These are phyloP conservation scores for Yoshiicerus persimilis DNA, from an alignment of 1,140 invertebrate genomes.

Conservation along the genomic window DNA sequence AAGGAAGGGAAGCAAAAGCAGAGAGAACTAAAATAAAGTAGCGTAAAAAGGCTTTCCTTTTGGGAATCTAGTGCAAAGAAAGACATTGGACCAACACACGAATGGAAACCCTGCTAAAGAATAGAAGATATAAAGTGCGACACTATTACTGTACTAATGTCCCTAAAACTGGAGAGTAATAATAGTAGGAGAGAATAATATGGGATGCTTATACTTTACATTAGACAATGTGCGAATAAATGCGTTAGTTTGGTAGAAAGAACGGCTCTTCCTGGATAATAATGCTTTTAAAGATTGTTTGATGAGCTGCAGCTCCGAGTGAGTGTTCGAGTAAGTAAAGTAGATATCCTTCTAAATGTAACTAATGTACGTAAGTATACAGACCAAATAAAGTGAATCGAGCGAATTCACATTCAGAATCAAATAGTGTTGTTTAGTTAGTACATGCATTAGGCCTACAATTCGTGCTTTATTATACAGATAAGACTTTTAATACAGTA, in stretches of 20 bases:
- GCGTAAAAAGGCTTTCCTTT: neutral
- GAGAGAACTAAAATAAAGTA: neutral
- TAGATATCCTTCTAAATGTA: neutral
- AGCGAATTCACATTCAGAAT: neutral
- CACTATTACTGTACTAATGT: no score
- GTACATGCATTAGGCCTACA: neutral
- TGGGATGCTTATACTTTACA: no score
- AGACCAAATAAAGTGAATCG: neutral
- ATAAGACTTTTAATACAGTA: neutral
- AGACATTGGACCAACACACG: neutral
- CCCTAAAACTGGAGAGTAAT: no score
- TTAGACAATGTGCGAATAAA: neutral
- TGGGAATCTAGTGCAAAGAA: neutral
- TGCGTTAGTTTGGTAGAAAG: neutral
- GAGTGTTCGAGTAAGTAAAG: neutral
- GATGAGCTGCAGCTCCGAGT: slow-evolving; percentile 29
- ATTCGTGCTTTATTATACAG: neutral
- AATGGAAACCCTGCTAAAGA: neutral
- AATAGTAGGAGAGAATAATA: no score
- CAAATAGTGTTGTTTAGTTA: neutral
- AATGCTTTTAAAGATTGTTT: slow-evolving; percentile 44
- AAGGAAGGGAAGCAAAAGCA: neutral
- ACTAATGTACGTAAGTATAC: neutral
- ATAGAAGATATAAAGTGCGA: no score
- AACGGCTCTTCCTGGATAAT: slow-evolving; percentile 14